Base-by-base conservation (phyloP, 2,113 vertebrate genomes). In the Damaliscus lunatus region DNA sequence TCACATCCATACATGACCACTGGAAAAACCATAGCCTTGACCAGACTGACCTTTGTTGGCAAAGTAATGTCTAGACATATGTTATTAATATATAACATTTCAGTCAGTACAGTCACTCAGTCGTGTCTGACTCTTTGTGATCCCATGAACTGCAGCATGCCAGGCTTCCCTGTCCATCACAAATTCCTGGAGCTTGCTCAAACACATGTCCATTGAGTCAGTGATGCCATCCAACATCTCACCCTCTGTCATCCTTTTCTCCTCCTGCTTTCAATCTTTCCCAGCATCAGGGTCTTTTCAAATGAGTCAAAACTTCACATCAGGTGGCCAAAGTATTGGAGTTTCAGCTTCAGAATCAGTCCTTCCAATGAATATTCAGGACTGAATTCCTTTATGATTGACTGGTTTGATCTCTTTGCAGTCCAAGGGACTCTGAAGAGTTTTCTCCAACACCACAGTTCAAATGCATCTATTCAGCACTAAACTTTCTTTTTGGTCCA, bases 91-190 rank as follows among this genome's bases (percentile, higher is more conserved):
- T 48, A 78, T 48, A 78, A 48, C 40, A 16, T 78, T 29, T 46
- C 62, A 67, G 62, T n/a, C 33, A 67, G 33, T 67, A 6, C 62
- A 67, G 33, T 67, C 33, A n/a, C 33, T 67, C 16, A 67, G 7
- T 19, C 4, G 0, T 67, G 33, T 10, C 16, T 67, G 62, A 67
- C 62, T 67, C 33, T 67, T 67, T 67, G 62, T 33, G 16, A 5
- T n/a, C 16, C 7, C 3, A 19, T 67, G 62, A 67, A 19, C 31
- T n/a, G 0, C 31, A 64, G 15, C 31, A n/a, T 0, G 0, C 7
- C 7, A 17, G 62, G 62, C 62, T n/a, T 64, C 1, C 62, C 62
- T 64, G 15, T 64, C 62, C 15, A n/a, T 64, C 7, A 64, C 31
- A 16, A 17, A 64, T 17, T 64, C 16, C 16, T 67, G 62, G 4